Conservation (phyloP, 2,797 vertebrate genomes). For the Myotis daubentonii region DNA sequence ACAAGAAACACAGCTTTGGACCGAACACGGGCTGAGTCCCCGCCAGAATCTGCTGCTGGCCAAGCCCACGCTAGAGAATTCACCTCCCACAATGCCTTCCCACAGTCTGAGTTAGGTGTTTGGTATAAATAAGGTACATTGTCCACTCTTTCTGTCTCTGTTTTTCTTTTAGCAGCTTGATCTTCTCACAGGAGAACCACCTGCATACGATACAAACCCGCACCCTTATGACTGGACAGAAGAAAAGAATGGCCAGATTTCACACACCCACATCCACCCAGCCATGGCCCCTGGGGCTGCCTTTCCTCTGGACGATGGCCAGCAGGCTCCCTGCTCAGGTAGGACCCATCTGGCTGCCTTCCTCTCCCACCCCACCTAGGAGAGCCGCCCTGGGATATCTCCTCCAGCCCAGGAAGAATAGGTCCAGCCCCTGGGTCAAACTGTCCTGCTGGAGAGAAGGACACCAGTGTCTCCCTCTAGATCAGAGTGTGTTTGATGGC, state of each 20-base stretch:
- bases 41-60: background rate
- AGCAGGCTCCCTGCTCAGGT: background rate
- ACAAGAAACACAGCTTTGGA: background rate
- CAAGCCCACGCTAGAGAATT: background rate
- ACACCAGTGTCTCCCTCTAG: conserved; percentile 38
- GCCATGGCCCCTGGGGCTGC: background rate
- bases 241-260: conserved; percentile 61
- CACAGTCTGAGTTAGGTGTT: background rate
- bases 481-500: conserved; percentile 51
- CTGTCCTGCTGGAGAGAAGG: background rate
- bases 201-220: conserved; percentile 71
- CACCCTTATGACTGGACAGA: conserved; percentile 71
- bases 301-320: background rate
- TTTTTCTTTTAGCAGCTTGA: conserved; percentile 83
- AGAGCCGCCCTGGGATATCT: background rate
- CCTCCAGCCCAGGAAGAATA: background rate
- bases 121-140: background rate
- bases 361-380: background rate
- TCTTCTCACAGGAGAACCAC: conserved; percentile 78
- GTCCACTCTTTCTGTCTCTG: conserved; percentile 32
- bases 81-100: background rate
- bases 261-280: background rate
- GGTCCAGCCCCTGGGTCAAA: background rate
- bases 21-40: background rate
- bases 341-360: background rate